Conservation (phyloP, 2,113 vertebrate genomes). For the Grammomys surdaster region DNA sequence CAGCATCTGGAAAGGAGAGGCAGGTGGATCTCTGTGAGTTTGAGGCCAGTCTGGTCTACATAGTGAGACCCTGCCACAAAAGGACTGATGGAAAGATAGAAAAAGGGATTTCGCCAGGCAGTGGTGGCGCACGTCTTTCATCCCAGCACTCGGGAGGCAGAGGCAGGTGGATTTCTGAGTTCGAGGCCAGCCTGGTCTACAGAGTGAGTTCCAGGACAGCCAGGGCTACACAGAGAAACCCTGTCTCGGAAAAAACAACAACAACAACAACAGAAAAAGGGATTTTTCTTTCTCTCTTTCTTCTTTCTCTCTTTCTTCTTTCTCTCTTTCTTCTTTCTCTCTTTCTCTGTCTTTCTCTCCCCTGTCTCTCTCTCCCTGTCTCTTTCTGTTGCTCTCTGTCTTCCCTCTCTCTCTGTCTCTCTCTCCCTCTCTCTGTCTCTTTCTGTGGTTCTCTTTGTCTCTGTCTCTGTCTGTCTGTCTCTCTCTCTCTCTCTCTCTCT, state of each 20-base stretch:
- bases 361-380: not conserved
- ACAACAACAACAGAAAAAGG: not conserved
- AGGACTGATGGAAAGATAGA: not conserved
- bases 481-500: not conserved
- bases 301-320: no score
- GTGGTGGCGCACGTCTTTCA: no score
- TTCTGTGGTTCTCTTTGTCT: not conserved
- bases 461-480: not conserved
- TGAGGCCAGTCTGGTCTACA: not conserved
- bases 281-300: not conserved
- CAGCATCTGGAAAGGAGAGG: not conserved
- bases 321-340: no score
- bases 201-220: no score
- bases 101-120: not conserved
- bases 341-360: not conserved
- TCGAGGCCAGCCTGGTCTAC: no score
- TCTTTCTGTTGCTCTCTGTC: no score
- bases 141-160: no score
- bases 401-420: not conserved
- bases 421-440: not conserved
- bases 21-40: not conserved
- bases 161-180: no score
- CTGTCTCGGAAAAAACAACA: no score
- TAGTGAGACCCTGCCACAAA: not conserved
- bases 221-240: no score